phyloP scores from a whole-genome alignment of 2,113 vertebrate species.

The Morone saxatilis region DNA sequence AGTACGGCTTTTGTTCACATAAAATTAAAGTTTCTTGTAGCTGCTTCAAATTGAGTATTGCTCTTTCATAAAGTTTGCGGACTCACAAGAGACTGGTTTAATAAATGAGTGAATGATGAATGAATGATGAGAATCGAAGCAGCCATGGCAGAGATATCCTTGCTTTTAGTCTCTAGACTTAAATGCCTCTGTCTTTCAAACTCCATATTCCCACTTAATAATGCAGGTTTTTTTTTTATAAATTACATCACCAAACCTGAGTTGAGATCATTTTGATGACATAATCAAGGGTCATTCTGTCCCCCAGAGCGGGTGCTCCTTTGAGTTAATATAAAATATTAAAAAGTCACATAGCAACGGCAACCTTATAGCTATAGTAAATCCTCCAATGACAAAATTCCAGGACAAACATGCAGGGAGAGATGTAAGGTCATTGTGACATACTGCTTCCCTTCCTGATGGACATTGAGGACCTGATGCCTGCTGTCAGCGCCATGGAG shows the following conservation, averaged over 20 bases:
- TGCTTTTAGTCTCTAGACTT: not conserved
- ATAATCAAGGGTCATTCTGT: too few relatives aligned
- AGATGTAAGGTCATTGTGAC: slow-evolving; percentile 35
- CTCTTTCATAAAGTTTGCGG: not conserved
- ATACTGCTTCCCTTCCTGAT: slow-evolving; percentile 70
- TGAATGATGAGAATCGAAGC: not conserved
- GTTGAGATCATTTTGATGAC: not conserved
- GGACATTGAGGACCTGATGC: slow-evolving; percentile 61
- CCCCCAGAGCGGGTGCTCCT: not conserved
- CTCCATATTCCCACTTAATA: not conserved
- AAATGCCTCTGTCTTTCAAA: not conserved
- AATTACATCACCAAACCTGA: too few relatives aligned
- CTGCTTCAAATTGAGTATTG: too few relatives aligned
- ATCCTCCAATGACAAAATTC: not conserved
- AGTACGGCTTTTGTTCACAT: too few relatives aligned
- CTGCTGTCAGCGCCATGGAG: slow-evolving; percentile 56
- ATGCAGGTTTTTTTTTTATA: not conserved
- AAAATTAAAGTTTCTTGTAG: too few relatives aligned
- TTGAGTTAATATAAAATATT: not conserved
- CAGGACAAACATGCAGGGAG: not conserved
- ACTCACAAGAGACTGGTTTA: not conserved
- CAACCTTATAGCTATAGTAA: not conserved
- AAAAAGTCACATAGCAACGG: not conserved
- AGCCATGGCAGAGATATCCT: not conserved
- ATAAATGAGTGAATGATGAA: not conserved